Base-by-base conservation (phyloP, 2,113 vertebrate genomes). In the Pangasianodon hypophthalmus region DNA sequence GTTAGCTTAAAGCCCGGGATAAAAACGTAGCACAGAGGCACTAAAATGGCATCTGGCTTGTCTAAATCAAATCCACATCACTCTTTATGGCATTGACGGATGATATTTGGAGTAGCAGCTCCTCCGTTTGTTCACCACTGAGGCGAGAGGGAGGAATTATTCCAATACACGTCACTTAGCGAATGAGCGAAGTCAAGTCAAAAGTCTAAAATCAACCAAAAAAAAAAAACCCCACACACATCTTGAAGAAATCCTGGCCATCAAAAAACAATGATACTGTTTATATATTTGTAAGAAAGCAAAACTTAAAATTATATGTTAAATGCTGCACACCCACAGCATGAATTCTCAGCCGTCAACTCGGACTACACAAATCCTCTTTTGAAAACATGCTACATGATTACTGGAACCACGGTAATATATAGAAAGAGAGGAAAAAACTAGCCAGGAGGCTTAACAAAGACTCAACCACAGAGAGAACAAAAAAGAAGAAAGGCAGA, bases 201-300 rank as follows among this genome's bases (percentile, higher is more conserved):
- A 79, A 58, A 87, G 82, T 87, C 77, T 92, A 58, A 94, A 92
- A 91, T 90, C 93, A 94, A 93, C 92, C 92, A 92, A 92, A 52
- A 54, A 56, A 54, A 56, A 32, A n/a, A 82, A 52, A 18, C 8
- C 16, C 50, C 46, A n/a, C 0, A 81, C 82, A 92, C 95, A 96
- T 96, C 95, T 96, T 96, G 95, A 95, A 96, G 93, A 95, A 93
- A 95, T 95, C 93, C 95, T 87, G 91, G 85, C 92, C 93, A 94
- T 94, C 91, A 92, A 90, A 69, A 91, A 94, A 95, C 90, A 87
- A 90, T 64, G 44, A 85, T 91, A 90, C 87, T 94, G 94, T 94
- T 94, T 94, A 94, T 94, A 91, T 93, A 95, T 95, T 94, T 94
- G 93, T 93, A 92, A 92, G 92, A 94, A 67, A 92, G 92, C 85